Evolutionary conservation across 2,888 invertebrate species (phyloP), one percentile per base, ranked within the genome.

Genomic region (Heliconius hortense): DNA sequence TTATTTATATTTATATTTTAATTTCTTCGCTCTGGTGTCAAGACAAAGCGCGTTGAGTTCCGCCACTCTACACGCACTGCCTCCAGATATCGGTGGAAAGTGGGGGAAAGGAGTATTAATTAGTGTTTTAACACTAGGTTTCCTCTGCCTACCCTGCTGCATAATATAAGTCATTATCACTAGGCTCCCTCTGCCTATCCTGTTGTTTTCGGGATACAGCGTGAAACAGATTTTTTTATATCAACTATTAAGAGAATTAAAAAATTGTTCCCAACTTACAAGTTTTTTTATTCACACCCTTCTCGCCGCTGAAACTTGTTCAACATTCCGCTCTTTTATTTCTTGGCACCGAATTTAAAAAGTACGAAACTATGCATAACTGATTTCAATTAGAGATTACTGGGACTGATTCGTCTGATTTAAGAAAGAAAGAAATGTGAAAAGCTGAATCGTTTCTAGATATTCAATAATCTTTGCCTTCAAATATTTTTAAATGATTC

Each of bases 281-380:
- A 48, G n/a, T 31, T 53, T 69, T 31, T 53, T 69, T 53, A 69
- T 31, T 53, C 28, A n/a, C 68, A 21, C 53, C 68, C 31, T 56
- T 31, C n/a, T 53, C 53, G 28, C n/a, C 53, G 53, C 31, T 69
- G 31, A 56, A 53, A 53, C 28, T 69, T 69, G 68, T 68, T 21
- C 53, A 56, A 31, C 53, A n/a, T 31, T 31, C 15, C n/a, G 68
- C 13, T 56, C n/a, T 31, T 69, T 69, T 64, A 64, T 64, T 69
- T 53, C 28, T 69, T 56, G 53, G 31, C 28, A 28, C 53, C n/a
- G 48, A n/a, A 56, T 31, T 69, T 56, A 15, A 69, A 53, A 69
- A 69, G n/a, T 15, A 56, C 15, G 31, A 35, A 31, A 13, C 56
- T 56, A n/a, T 24, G 56, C 28, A 69, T 35, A 28, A 56, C n/a